Percentiles rank a stretch among this genome's conserved stretches.
Evolutionary conservation across 2,113 vertebrate genomes (phyloP).

Genomic region (Hiodon tergisus): DNA sequence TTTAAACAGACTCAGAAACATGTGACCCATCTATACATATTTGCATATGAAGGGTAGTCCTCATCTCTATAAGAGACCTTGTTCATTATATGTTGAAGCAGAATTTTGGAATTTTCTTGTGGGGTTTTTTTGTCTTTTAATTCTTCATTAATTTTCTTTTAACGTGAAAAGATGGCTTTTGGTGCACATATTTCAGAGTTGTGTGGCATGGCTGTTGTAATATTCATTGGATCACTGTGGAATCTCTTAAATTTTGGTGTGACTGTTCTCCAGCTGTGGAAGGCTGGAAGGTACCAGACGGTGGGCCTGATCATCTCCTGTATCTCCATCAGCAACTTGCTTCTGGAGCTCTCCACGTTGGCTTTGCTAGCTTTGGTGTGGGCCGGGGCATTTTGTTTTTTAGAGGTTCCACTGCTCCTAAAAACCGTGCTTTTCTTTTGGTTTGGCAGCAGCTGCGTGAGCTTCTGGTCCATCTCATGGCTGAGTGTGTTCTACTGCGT

Average conservation of each 20-base stretch:
- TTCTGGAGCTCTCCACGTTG: slow-evolving; percentile 32
- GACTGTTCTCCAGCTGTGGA: slow-evolving; percentile 27
- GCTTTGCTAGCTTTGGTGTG: neutral
- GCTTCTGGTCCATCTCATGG: slow-evolving; percentile 44
- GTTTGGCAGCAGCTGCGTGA: slow-evolving; percentile 35
- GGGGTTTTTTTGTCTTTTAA: neutral
- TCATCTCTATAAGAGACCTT: slow-evolving; percentile 16
- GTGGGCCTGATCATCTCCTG: slow-evolving; percentile 28
- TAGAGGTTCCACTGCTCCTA: neutral
- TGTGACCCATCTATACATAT: slow-evolving; percentile 20
- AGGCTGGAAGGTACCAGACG: slow-evolving; percentile 12
- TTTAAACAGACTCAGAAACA: neutral
- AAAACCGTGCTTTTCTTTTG: slow-evolving; percentile 20
- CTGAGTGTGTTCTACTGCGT: slow-evolving; percentile 43
- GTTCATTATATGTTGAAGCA: neutral
- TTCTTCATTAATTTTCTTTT: neutral
- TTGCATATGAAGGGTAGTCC: slow-evolving; percentile 32
- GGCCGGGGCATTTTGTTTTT: slow-evolving; percentile 6
- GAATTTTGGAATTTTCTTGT: neutral
- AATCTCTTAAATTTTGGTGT: slow-evolving; percentile 35
- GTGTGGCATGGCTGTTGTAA: slow-evolving; percentile 2
- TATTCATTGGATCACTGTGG: slow-evolving; percentile 27
- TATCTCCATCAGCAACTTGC: slow-evolving; percentile 36
- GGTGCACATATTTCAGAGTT: slow-evolving; percentile 7
- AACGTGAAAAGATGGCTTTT: neutral